Base-by-base conservation (phyloP, 2,888 invertebrate species). In the Liopterus haemorrhoidalis region DNA sequence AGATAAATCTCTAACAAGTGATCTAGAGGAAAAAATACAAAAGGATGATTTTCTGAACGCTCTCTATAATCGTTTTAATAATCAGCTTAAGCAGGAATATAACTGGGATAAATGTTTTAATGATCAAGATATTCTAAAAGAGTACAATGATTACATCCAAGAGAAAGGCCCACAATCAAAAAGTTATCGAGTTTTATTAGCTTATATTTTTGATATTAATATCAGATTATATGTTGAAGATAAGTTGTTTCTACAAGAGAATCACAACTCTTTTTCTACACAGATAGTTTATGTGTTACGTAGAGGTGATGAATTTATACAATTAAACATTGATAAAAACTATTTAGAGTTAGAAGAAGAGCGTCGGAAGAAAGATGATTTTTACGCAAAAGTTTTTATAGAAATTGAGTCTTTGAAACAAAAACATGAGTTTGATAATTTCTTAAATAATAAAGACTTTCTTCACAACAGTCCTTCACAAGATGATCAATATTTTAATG, bases 101-200 rank as follows among this genome's bases (percentile, higher is more conserved):
- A n/a, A n/a, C n/a, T n/a, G n/a, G n/a, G n/a, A n/a, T n/a, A n/a
- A n/a, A n/a, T n/a, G n/a, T n/a, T n/a, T n/a, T n/a, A n/a, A n/a
- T n/a, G n/a, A n/a, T n/a, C n/a, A n/a, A n/a, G n/a, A 25, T 20
- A 19, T 51, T 19, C 16, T 49, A 8, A 20, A 43, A 35, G 48
- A 50, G 30, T 51, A 52, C 35, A 24, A 14, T 14, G 22, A 43
- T 11, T 46, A 52, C 37, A 32, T 54, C 19, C 25, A n/a, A 24
- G 22, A 43, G 33, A 35, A 46, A 6, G 49, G 52, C 9, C 43
- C 48, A 33, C 44, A 41, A 3, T 44, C 52, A 12, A 20, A 36
- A n/a, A 48, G 49, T 32, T 52, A 50, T 25, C 25, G 52, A 27
- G 49, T 46, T 46, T 39, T 54, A n/a, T 39, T 54, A n/a, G 52